Base-by-base conservation (phyloP, 1,140 invertebrate species). In the Nasonia giraulti region DNA sequence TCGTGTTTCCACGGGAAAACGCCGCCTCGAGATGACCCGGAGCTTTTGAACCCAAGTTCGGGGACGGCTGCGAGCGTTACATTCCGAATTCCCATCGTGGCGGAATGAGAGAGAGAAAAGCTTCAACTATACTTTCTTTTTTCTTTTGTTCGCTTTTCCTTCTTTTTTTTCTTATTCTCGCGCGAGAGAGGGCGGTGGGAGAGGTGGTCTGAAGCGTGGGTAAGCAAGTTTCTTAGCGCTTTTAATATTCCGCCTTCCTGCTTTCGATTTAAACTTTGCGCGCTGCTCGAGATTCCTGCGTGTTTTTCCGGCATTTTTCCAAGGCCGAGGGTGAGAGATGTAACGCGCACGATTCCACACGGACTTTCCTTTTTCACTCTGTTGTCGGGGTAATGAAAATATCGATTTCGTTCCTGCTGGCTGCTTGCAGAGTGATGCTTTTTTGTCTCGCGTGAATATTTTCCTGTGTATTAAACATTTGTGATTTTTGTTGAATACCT, bases 1-100 rank as follows among this genome's bases (percentile, higher is more conserved):
- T 81, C 89, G 85, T 89, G 89, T 90, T 88, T 89, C 83, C 71
- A 69, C 80, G 77, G 80, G 88, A 88, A 88, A 86, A 86, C 80
- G 85, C 74, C 6, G 33, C 73, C 87, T 86, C 85, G 83, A 88
- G 85, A 79, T 80, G 78, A 84, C 75, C 85, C 75, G 11, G 80
- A 80, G 88, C 85, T 86, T 88, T 86, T 87, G 80, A 81, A 79
- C 66, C 80, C 55, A 82, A 82, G 71, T 74, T 73, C 40, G 33
- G 66, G 50, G 31, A n/a, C 50, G 68, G 50, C 68, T 40, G 47
- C 74, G 68, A 74, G 27, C 76, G 47, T 68, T 79, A 75, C 55
- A 37, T 31, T 79, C 77, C 23, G 76, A 80, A 75, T 83, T 86
- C 79, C 27, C 80, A 47, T 68, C 82, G 23, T 40, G 78, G 17